Conservation (phyloP, 2,113 vertebrate genomes). For the Melanostigma gelatinosum region DNA sequence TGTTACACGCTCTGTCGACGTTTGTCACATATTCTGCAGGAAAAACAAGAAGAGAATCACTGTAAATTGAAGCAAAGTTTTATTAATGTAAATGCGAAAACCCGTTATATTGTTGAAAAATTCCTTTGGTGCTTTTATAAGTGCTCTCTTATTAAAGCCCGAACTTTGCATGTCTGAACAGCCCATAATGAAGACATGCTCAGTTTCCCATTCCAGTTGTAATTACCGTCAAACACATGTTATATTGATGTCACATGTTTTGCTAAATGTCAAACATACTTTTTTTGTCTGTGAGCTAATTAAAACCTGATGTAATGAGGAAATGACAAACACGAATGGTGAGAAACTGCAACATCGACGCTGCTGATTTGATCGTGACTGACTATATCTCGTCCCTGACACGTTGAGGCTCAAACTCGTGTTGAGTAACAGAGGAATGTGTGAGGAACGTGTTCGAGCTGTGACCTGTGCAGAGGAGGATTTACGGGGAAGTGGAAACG, state of each 20-base stretch:
- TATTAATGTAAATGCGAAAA: background rate
- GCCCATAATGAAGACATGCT: background rate
- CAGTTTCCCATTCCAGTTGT: background rate
- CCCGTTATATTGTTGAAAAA: background rate
- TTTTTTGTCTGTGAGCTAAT: background rate
- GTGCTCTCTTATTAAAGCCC: background rate
- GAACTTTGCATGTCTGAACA: background rate
- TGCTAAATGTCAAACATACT: background rate
- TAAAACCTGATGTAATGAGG: background rate
- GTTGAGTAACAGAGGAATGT: conserved; percentile 20
- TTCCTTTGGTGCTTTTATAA: no score
- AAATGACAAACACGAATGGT: no score
- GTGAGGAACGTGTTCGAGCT: conserved; percentile 9
- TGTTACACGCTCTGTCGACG: conserved; percentile 11
- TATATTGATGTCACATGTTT: background rate
- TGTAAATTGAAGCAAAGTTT: background rate
- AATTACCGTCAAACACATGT: background rate
- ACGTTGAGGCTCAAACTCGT: background rate
- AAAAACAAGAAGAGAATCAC: background rate
- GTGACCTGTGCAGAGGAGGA: conserved; percentile 7
- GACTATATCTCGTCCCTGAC: background rate
- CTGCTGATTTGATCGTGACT: background rate
- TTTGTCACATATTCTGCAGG: conserved; percentile 41
- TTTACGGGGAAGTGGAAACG: conserved; percentile 6
- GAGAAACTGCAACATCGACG: background rate